Evolutionary conservation across 23 tunicate genomes (phyloP).

Genomic region (Corella eumyota): DNA sequence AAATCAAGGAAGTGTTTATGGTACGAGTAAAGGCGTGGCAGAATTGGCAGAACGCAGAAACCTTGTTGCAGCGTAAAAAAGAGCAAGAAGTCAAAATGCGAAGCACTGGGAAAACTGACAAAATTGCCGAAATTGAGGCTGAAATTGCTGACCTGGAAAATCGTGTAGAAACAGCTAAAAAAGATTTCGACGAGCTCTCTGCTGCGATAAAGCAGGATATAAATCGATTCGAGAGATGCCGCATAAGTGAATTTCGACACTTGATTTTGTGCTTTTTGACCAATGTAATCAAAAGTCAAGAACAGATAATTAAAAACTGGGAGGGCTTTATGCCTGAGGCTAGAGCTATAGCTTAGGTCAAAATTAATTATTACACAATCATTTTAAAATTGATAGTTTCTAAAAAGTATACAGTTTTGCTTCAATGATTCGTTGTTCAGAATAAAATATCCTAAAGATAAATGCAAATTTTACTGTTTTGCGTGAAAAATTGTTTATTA

Average conservation of each 20-base stretch:
- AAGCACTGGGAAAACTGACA: constrained; percentile 58
- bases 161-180: constrained; percentile 49
- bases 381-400: too few species aligned
- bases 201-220: constrained; percentile 73
- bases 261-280: constrained; percentile 54
- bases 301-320: constrained; percentile 75
- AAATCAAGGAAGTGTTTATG: constrained; percentile 72
- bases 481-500: too few species aligned
- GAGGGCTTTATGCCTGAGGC: constrained; percentile 95
- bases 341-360: constrained; percentile 84
- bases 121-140: constrained; percentile 53
- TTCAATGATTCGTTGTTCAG: too few species aligned
- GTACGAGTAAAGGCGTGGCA: constrained; percentile 86
- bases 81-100: constrained; percentile 71
- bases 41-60: constrained; percentile 79
- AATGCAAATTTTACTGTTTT: too few species aligned
- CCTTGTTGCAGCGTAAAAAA: constrained; percentile 43
- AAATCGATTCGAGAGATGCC: constrained; percentile 43
- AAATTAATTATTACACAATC: too few species aligned
- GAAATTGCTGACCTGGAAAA: constrained; percentile 62
- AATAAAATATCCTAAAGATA: too few species aligned
- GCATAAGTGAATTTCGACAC: constrained; percentile 63
- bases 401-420: too few species aligned
- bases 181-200: constrained; percentile 83
- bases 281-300: constrained; percentile 72